These are phyloP conservation scores for Drosophila rellima DNA, from an alignment of 2,888 invertebrate genomes.

Conservation along the genomic window DNA sequence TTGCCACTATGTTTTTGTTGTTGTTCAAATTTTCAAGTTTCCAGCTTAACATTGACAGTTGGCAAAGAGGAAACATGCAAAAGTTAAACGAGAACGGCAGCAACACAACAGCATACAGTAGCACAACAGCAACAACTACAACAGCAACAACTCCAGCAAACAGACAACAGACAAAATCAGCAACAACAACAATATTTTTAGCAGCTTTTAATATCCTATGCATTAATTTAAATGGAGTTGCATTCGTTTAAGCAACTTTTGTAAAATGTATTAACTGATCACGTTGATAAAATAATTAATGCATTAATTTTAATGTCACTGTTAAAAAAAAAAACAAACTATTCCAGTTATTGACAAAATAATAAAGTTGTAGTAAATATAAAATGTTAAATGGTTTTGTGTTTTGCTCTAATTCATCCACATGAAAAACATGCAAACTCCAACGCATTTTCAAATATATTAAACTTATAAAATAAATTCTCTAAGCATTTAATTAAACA, in stretches of 20 bases:
- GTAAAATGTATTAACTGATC: neutral
- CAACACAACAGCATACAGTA: constrained; percentile 52
- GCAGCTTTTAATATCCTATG: constrained; percentile 34
- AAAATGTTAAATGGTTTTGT: too few species aligned
- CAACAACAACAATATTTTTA: constrained; percentile 9
- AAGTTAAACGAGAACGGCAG: constrained; percentile 66
- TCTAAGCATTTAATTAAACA: too few species aligned
- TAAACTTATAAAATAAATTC: too few species aligned
- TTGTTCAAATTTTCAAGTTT: constrained; percentile 69
- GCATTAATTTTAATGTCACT: neutral
- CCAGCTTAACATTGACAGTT: constrained; percentile 78
- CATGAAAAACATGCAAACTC: too few species aligned
- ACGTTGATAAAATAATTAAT: neutral
- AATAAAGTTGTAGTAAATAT: too few species aligned
- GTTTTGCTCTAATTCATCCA: too few species aligned
- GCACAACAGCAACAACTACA: constrained; percentile 33
- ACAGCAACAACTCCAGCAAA: constrained; percentile 11
- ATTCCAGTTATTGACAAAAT: too few species aligned
- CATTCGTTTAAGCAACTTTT: neutral
- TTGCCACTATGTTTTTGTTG: constrained; percentile 30
- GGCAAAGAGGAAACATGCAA: constrained; percentile 74
- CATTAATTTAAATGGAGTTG: neutral
- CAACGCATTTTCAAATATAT: too few species aligned
- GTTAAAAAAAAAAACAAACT: too few species aligned
- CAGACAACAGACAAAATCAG: constrained; percentile 12